These are phyloP conservation scores for Ectobius pallidus DNA, from an alignment of 2,888 invertebrate genomes.

Conservation along the genomic window DNA sequence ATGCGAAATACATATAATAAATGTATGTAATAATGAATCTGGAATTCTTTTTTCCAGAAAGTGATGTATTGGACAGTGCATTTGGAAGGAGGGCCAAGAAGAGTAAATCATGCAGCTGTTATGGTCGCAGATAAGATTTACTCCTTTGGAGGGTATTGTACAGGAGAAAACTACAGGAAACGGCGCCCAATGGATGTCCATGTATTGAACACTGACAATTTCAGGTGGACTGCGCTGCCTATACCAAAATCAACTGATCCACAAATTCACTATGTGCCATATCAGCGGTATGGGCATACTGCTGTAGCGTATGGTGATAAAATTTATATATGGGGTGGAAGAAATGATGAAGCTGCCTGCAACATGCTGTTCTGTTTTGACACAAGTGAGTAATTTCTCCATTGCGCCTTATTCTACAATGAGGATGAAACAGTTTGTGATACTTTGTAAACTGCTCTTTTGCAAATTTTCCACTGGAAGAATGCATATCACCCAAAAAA, in stretches of 20 bases:
- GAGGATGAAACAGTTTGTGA: too few species aligned
- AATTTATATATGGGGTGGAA: slow-evolving; percentile 90
- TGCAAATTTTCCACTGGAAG: too few species aligned
- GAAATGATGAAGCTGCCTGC: slow-evolving; percentile 85
- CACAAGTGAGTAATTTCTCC: slow-evolving; percentile 62
- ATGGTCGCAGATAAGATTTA: slow-evolving; percentile 79
- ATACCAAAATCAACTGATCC: slow-evolving; percentile 58
- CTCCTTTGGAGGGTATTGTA: slow-evolving; percentile 92
- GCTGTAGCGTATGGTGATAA: slow-evolving; percentile 78
- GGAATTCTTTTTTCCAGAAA: slow-evolving; percentile 24
- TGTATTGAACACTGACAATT: slow-evolving; percentile 72
- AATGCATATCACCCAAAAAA: too few species aligned
- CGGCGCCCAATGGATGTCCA: slow-evolving; percentile 86
- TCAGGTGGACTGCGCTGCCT: slow-evolving; percentile 56
- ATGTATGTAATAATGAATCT: too few species aligned
- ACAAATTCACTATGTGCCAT: slow-evolving; percentile 66
- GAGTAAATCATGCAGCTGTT: slow-evolving; percentile 93
- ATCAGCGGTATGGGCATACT: slow-evolving; percentile 92
- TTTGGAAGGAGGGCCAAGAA: slow-evolving; percentile 87
- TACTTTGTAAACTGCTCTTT: too few species aligned
- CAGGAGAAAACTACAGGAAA: slow-evolving; percentile 77
- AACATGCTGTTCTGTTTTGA: slow-evolving; percentile 83
- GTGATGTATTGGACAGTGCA: slow-evolving; percentile 83
- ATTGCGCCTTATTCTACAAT: too few species aligned
- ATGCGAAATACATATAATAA: too few species aligned